These are phyloP conservation scores for Berghia stephanieae DNA, from an alignment of 1,140 invertebrate species.

Conservation along the genomic window DNA sequence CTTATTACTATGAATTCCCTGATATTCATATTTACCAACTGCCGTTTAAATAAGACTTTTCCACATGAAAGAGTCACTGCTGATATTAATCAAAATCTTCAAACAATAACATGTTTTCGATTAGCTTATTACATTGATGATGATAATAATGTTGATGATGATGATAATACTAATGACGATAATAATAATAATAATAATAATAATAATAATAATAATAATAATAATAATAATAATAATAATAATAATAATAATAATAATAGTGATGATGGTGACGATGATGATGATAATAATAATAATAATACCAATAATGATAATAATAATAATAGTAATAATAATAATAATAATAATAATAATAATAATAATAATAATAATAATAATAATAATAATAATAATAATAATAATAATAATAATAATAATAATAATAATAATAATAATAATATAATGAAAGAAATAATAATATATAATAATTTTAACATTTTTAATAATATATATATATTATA, in stretches of 20 bases:
- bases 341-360: not conserved
- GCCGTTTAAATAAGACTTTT: not conserved
- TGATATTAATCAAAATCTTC: not conserved
- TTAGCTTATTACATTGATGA: not conserved
- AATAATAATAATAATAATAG: conserved; percentile 12
- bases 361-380: not conserved
- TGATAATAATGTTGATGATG: conserved; percentile 15
- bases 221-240: conserved; percentile 16
- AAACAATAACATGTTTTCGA: not conserved
- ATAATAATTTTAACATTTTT: not conserved
- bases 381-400: not conserved
- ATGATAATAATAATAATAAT: too few species aligned
- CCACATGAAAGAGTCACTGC: not conserved
- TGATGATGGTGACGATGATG: not conserved
- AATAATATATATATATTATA: not conserved
- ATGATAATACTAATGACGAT: too few species aligned
- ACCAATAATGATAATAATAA: not conserved
- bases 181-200: too few species aligned
- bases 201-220: too few species aligned
- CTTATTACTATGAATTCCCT: too few species aligned
- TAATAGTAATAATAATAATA: not conserved
- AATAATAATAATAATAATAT: not conserved
- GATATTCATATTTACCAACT: too few species aligned
- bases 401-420: not conserved
- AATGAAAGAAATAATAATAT: not conserved